Base-by-base conservation (phyloP, 2,113 vertebrate species). In the Pampusana beccarii region DNA sequence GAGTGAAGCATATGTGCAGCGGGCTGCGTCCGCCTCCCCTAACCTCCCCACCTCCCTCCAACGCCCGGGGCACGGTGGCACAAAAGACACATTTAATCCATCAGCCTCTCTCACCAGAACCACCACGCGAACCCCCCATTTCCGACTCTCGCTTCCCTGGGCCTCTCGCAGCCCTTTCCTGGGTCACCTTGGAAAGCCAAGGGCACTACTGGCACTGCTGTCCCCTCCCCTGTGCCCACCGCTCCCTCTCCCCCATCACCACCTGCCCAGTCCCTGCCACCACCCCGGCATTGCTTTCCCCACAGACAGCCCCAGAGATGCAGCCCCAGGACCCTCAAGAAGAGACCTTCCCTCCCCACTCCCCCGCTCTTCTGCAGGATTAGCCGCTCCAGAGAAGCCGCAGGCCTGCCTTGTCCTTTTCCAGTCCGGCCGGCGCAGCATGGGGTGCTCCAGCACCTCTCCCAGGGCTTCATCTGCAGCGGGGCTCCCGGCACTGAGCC, bases 381-480 rank as follows among this genome's bases (percentile, higher is more conserved):
- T 38, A 73, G 46, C 81, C 1, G 7, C 48, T 50, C 50, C 1
- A 26, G 36, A 79, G 48, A 40, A 86, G 56, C 69, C 15, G 6
- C 77, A 70, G 90, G 87, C 96, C 93, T 95, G 84, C 93, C 90
- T 93, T 77, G 74, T 92, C 50, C 91, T 92, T 73, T 90, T 91
- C 92, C 93, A 92, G 36, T 65, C 58, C 2, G 17, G 31, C 19
- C 5, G 14, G 66, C 2, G 8, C 80, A 89, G 89, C 92, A 85
- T 69, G 40, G 62, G 71, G 16, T 20, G 56, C 71, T 62, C 40
- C n/a, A 5, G 81, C 61, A 31, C 89, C 56, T 29, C 61, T 81
- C 38, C 57, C 53, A 12, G 48, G 31, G 42, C 70, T 65, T 83
- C 92, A 73, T 33, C 67, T 40, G 74, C 78, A 20, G 87, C 5